Evolutionary conservation across 1,140 invertebrate species (phyloP).

Genomic region (Drosophila parabipectinata): DNA sequence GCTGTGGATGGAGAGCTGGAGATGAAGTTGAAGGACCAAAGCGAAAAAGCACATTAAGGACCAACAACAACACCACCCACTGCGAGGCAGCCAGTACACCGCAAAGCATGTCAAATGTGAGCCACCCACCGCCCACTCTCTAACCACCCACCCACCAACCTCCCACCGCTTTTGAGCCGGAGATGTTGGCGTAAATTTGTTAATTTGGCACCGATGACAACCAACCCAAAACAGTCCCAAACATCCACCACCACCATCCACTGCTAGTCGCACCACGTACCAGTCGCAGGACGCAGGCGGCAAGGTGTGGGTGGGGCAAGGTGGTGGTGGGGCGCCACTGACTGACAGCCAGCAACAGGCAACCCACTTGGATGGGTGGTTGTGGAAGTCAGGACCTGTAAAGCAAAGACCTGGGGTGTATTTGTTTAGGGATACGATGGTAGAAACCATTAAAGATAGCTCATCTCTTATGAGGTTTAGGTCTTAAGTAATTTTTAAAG

Average conservation of each 20-base stretch:
- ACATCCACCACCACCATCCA: conserved; percentile 9
- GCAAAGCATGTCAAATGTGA: conserved; percentile 80
- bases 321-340: not conserved
- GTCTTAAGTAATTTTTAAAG: no score
- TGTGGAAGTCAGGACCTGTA: conserved; percentile 11
- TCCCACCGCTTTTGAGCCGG: conserved; percentile 56
- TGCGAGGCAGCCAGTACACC: conserved; percentile 33
- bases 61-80: conserved; percentile 15
- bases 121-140: conserved; percentile 24
- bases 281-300: not conserved
- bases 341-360: conserved; percentile 63
- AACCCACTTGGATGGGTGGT: conserved; percentile 17
- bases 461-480: no score
- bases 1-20: not conserved
- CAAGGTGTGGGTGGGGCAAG: not conserved
- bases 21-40: conserved; percentile 4
- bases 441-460: no score
- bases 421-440: not conserved
- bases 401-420: not conserved
- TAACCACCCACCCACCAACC: not conserved
- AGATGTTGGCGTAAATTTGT: conserved; percentile 83
- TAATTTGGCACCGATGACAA: conserved; percentile 83
- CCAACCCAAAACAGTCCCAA: conserved; percentile 42
- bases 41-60: conserved; percentile 36
- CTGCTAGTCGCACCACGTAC: conserved; percentile 17